phyloP scores from a whole-genome alignment of 2,888 invertebrate genomes.

The Aleiodes alternator region DNA sequence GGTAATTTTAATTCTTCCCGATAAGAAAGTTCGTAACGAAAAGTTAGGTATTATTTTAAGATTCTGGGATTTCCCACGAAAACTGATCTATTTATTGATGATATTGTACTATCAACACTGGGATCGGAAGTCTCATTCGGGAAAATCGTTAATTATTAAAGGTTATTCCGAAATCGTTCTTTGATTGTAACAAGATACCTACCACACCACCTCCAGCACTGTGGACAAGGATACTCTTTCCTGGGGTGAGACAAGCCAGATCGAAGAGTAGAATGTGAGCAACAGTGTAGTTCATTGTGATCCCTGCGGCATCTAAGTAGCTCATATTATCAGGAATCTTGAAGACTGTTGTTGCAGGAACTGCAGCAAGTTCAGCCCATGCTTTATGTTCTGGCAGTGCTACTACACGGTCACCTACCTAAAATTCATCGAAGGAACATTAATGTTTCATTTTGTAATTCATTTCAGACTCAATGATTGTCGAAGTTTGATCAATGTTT shows the following conservation, averaged over 20 bases:
- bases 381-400: constrained; percentile 90
- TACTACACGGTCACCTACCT: constrained; percentile 89
- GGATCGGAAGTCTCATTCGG: no score
- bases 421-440: constrained; percentile 47
- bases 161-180: no score
- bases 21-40: no score
- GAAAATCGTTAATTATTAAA: no score
- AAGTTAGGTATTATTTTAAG: no score
- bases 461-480: no score
- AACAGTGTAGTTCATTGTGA: constrained; percentile 91
- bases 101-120: no score
- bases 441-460: background rate
- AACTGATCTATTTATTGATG: no score
- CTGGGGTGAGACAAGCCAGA: constrained; percentile 85
- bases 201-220: constrained; percentile 93
- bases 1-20: no score
- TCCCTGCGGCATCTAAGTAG: constrained; percentile 87
- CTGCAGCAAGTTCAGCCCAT: constrained; percentile 90
- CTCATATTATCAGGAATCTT: constrained; percentile 85
- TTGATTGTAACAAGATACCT: constrained; percentile 74
- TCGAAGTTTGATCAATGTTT: no score
- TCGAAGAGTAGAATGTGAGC: constrained; percentile 92
- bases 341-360: constrained; percentile 88
- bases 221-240: constrained; percentile 88
- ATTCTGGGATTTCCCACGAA: no score